phyloP scores from a whole-genome alignment of 2,888 invertebrate species.

The Caprella mutica region DNA sequence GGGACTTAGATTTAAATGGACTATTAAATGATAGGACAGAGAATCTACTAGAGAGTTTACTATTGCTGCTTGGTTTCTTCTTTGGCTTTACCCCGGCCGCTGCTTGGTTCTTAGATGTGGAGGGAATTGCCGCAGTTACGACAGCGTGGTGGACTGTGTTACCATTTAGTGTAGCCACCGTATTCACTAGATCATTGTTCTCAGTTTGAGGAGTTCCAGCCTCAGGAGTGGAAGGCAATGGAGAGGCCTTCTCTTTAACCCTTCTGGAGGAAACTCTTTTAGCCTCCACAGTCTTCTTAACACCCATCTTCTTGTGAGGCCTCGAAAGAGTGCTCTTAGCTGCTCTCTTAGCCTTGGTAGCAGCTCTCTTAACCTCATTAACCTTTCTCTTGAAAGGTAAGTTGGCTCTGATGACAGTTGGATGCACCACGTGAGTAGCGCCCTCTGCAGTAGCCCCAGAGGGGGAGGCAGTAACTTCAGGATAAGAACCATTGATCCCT shows the following conservation, averaged over 20 bases:
- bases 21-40: conserved; percentile 32
- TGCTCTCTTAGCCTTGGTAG: conserved; percentile 31
- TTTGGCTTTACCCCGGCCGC: conserved; percentile 17
- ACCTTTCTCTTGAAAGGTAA: conserved; percentile 73
- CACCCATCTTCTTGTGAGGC: conserved; percentile 23
- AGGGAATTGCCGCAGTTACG: not conserved
- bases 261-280: no score
- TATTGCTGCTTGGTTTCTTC: no score
- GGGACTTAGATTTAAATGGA: conserved; percentile 27
- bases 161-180: no score
- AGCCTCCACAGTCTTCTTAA: conserved; percentile 16
- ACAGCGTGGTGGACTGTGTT: conserved; percentile 1
- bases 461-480: conserved; percentile 13
- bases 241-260: no score
- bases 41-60: conserved; percentile 33
- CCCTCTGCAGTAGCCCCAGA: conserved; percentile 49
- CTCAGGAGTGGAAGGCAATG: no score
- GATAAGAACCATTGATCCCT: not conserved
- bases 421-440: conserved; percentile 58
- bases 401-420: conserved; percentile 67
- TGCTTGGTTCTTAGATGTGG: not conserved
- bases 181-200: no score
- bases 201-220: conserved; percentile 21
- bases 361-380: conserved; percentile 31
- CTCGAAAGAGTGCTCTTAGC: conserved; percentile 31